phyloP scores from a whole-genome alignment of 2,888 invertebrate species.

The Leucoma salicis region DNA sequence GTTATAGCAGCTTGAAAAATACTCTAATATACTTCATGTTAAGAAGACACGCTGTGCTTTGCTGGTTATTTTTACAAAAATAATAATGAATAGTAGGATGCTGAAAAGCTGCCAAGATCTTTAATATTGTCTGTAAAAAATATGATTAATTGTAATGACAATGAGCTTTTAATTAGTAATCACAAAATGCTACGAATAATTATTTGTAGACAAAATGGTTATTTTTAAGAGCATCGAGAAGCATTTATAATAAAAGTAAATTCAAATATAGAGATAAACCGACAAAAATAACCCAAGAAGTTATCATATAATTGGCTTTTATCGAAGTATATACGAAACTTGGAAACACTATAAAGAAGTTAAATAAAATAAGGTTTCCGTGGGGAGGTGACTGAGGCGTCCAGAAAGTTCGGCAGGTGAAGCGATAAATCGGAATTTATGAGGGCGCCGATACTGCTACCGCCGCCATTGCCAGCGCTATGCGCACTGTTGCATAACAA shows the following conservation, averaged over 20 bases:
- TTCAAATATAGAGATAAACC: background rate
- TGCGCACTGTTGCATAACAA: slow-evolving; percentile 44
- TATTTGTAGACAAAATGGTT: no score
- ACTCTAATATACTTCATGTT: no score
- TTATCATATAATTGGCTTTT: slow-evolving; percentile 52
- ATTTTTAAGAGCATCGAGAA: no score
- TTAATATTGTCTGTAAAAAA: no score
- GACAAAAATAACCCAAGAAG: slow-evolving; percentile 22
- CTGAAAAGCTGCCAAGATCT: no score
- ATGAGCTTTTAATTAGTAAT: no score
- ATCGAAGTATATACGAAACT: slow-evolving; percentile 48
- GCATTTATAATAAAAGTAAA: slow-evolving; percentile 4
- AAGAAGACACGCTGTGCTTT: no score
- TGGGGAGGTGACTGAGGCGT: slow-evolving; percentile 61
- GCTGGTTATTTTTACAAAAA: no score
- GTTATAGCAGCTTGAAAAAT: no score
- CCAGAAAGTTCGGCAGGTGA: slow-evolving; percentile 75
- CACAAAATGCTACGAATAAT: no score
- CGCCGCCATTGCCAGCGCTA: slow-evolving; percentile 22
- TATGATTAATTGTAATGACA: no score
- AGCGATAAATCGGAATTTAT: slow-evolving; percentile 75
- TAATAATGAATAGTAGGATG: no score
- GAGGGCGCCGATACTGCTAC: slow-evolving; percentile 48
- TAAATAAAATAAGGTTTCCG: slow-evolving; percentile 71
- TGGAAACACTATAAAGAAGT: slow-evolving; percentile 61